phyloP scores from a whole-genome alignment of 2,888 invertebrate species.

The Steinernema carpocapsae region DNA sequence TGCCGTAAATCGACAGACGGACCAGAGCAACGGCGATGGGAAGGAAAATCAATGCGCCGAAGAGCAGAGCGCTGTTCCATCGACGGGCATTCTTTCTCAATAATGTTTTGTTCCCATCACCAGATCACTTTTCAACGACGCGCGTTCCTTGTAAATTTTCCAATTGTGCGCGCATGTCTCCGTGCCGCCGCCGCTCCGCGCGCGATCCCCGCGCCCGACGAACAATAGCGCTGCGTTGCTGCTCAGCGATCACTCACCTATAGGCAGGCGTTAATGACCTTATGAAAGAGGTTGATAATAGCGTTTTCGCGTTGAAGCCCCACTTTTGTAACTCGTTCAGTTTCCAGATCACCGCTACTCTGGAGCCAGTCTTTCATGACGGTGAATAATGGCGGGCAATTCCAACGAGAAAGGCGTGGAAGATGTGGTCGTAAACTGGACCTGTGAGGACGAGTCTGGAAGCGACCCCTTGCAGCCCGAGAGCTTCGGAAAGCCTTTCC shows the following conservation, averaged over 20 bases:
- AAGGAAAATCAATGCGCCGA: slow-evolving; percentile 26
- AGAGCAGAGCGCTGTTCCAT: slow-evolving; percentile 7
- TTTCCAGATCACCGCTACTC: not conserved
- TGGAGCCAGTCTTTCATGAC: not conserved
- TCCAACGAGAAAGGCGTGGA: not conserved
- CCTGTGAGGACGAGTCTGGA: slow-evolving; percentile 8
- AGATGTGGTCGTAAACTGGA: not conserved
- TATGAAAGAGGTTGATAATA: no score
- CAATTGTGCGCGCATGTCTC: not conserved
- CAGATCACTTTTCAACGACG: slow-evolving; percentile 7
- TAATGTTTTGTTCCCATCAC: slow-evolving; percentile 8
- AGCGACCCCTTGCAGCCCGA: not conserved
- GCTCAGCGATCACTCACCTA: no score
- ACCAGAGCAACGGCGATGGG: slow-evolving; percentile 14
- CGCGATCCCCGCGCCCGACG: not conserved
- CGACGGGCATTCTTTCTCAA: no score
- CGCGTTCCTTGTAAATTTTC: not conserved
- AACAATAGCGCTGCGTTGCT: no score
- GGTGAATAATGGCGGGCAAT: not conserved
- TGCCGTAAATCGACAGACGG: slow-evolving; percentile 34
- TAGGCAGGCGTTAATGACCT: no score
- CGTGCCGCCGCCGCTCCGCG: not conserved
- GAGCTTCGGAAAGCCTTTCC: not conserved
- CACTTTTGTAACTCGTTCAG: not conserved
- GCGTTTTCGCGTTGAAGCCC: no score